Conservation (phyloP, 2,888 invertebrate species). For the Caenorhabditis auriculariae region DNA sequence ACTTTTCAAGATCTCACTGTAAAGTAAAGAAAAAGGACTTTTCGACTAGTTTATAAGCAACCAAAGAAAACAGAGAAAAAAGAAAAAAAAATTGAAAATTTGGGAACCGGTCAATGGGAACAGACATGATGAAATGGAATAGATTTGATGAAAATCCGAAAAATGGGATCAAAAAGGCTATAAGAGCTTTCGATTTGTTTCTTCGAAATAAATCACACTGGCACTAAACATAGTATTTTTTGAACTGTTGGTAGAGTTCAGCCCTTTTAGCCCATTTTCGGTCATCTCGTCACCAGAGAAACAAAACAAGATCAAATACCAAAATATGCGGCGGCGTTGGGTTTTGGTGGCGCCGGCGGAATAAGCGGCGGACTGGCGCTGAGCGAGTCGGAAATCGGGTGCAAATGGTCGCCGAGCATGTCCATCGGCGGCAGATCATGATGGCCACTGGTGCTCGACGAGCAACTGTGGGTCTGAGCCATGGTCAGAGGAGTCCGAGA, state of each 20-base stretch:
- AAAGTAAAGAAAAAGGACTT: too few relatives aligned
- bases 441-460: constrained; percentile 9
- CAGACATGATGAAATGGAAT: constrained; percentile 7
- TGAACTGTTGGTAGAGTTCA: too few relatives aligned
- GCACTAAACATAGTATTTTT: not conserved
- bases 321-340: constrained; percentile 35
- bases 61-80: too few relatives aligned
- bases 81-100: not conserved
- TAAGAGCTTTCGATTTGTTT: too few relatives aligned
- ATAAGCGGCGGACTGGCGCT: constrained; percentile 32
- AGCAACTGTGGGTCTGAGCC: constrained; percentile 34
- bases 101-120: constrained; percentile 8
- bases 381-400: constrained; percentile 18
- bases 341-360: constrained; percentile 42
- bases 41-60: too few relatives aligned
- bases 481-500: constrained; percentile 51
- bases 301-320: constrained; percentile 24
- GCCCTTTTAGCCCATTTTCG: too few relatives aligned
- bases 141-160: constrained; percentile 17
- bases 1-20: too few relatives aligned
- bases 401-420: constrained; percentile 11
- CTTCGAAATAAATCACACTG: not conserved
- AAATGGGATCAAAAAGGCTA: constrained; percentile 5
- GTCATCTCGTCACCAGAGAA: not conserved
- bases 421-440: constrained; percentile 12